Conservation (phyloP, 2,797 vertebrate genomes). For the Toxotes lorentzi region DNA sequence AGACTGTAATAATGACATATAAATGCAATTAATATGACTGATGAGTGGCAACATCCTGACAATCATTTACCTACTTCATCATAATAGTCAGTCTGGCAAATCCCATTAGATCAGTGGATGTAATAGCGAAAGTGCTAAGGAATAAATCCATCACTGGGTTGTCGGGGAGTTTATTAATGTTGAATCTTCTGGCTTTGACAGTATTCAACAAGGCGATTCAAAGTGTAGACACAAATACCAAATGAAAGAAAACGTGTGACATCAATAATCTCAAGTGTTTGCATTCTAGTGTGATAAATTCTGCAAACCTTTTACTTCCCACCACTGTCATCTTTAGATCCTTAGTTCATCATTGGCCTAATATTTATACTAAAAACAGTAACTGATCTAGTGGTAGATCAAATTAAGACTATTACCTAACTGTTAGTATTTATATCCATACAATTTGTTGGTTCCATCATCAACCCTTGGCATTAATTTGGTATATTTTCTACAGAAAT, state of each 20-base stretch:
- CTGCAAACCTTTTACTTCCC: background rate
- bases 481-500: background rate
- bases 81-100: slow-evolving; percentile 78
- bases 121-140: slow-evolving; percentile 64
- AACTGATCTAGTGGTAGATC: background rate
- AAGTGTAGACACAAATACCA: slow-evolving; percentile 14
- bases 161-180: slow-evolving; percentile 69
- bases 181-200: slow-evolving; percentile 46
- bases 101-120: slow-evolving; percentile 76
- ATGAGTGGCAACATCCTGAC: slow-evolving; percentile 80
- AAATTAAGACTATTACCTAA: background rate
- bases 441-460: background rate
- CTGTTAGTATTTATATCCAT: background rate
- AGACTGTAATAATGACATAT: slow-evolving; percentile 79
- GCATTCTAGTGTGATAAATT: background rate
- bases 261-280: background rate
- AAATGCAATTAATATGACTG: slow-evolving; percentile 84
- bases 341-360: background rate
- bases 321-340: background rate
- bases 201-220: slow-evolving; percentile 32
- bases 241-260: slow-evolving; percentile 5
- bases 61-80: slow-evolving; percentile 81
- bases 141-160: slow-evolving; percentile 73
- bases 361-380: slow-evolving; percentile 7
- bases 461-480: background rate